Evolutionary conservation across 2,113 vertebrate species (phyloP).

Genomic region (Trochalopteron elliotii): DNA sequence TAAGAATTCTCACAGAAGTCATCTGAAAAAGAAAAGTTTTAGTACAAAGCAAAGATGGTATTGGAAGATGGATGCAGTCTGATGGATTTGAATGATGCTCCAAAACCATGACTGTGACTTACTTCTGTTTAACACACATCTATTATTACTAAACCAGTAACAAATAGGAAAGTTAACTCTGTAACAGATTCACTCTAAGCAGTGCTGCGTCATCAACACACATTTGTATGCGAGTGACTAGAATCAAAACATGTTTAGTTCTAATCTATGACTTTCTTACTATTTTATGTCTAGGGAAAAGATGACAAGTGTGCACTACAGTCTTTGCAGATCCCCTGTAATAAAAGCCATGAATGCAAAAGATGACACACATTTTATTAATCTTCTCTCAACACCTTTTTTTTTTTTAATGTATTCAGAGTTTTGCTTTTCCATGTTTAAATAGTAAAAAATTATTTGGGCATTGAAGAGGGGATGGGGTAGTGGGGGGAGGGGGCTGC

Average conservation of each 20-base stretch:
- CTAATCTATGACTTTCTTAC: slow-evolving; percentile 62
- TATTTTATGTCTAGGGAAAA: slow-evolving; percentile 54
- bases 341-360: slow-evolving; percentile 35
- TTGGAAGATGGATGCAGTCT: background rate
- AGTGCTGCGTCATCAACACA: slow-evolving; percentile 39
- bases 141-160: slow-evolving; percentile 63
- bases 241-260: slow-evolving; percentile 49
- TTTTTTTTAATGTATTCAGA: slow-evolving; percentile 49
- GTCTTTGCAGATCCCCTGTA: slow-evolving; percentile 21
- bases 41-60: slow-evolving; percentile 43
- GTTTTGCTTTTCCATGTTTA: slow-evolving; percentile 52
- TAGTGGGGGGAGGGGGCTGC: fast-evolving
- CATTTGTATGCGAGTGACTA: slow-evolving; percentile 62
- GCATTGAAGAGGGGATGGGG: background rate
- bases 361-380: slow-evolving; percentile 66
- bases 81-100: slow-evolving; percentile 59
- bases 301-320: slow-evolving; percentile 33
- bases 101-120: slow-evolving; percentile 62
- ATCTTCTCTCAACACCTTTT: slow-evolving; percentile 50
- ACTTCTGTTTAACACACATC: slow-evolving; percentile 57
- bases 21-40: slow-evolving; percentile 61
- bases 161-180: slow-evolving; percentile 57
- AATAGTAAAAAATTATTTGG: slow-evolving; percentile 45
- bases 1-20: slow-evolving; percentile 50
- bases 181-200: slow-evolving; percentile 65